Evolutionary conservation across 2,797 vertebrate species (phyloP), one percentile per base, ranked within the genome.

Genomic region (Carduelis carduelis): DNA sequence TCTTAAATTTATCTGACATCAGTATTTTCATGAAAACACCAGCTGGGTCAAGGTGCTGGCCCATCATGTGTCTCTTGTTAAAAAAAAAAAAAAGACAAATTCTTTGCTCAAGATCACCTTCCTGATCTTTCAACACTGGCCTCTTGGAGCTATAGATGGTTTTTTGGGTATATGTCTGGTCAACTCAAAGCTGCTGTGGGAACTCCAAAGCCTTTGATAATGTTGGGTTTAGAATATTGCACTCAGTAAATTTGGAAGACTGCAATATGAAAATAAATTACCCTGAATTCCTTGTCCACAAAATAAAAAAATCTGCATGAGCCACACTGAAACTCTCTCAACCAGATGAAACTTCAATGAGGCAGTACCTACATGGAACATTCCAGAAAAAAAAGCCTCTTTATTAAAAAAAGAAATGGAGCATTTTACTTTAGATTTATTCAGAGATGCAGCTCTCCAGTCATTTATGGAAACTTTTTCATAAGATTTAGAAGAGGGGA

Each of bases 401-500:
- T 89, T 84, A 77, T 82, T 94, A 66, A 93, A 96, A 88, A 90
- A 92, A 93, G 56, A 96, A 95, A 93, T 24, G n/a, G 60, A 94
- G 66, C 53, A 57, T 97, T 96, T 92, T 56, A 71, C 79, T 93
- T 87, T 27, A 30, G 56, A 47, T 90, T 77, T 90, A 94, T 86
- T 95, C 94, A 95, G 77, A 94, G 70, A 96, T 74, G 57, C 56
- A 91, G 86, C 72, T 95, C 94, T 87, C 83, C 87, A 90, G 9
- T 93, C 86, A 92, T 90, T 92, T 91, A 93, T 56, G 96, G 95
- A 97, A 96, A 80, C 83, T 76, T 72, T 74, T 93, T 96, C 92
- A 80, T 93, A 90, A 97, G 89, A 80, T 66, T 95, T 92, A 90
- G 86, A 96, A 96, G 74, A 22, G 21, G 27, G 12, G 39, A 1